Evolutionary conservation across 2,113 vertebrate genomes (phyloP).

Genomic region (Melospiza georgiana): DNA sequence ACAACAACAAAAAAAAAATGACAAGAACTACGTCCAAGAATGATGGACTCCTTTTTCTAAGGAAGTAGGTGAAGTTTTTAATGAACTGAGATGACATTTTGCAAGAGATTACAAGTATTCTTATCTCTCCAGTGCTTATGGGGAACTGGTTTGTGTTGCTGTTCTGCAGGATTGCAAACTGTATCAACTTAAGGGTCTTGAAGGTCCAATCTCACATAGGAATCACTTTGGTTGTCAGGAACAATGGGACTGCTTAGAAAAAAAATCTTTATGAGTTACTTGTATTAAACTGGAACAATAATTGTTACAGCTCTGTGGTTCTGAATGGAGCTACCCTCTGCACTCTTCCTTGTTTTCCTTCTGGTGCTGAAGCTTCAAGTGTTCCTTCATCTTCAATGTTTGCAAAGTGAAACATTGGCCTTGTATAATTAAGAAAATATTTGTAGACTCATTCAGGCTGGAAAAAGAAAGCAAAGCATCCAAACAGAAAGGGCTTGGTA

Average conservation of each 20-base stretch:
- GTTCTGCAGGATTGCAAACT: constrained; percentile 48
- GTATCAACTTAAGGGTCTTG: not conserved
- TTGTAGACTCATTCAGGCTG: constrained; percentile 65
- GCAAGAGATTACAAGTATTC: not conserved
- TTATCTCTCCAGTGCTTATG: not conserved
- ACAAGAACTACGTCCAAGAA: not conserved
- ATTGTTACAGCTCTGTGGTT: constrained; percentile 63
- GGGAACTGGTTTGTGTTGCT: constrained; percentile 19
- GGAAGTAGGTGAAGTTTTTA: not conserved
- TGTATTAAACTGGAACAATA: constrained; percentile 67
- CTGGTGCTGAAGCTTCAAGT: constrained; percentile 79
- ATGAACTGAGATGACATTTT: not conserved
- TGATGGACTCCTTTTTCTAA: constrained; percentile 5
- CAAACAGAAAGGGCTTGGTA: constrained; percentile 25
- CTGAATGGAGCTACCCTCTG: constrained; percentile 60
- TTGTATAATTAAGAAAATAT: constrained; percentile 55
- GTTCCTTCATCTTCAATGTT: constrained; percentile 70
- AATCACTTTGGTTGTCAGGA: constrained; percentile 62
- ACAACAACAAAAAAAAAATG: not conserved
- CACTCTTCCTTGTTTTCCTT: constrained; percentile 66
- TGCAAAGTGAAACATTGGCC: constrained; percentile 64
- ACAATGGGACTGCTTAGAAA: constrained; percentile 41
- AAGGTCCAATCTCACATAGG: constrained; percentile 23
- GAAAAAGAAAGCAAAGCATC: constrained; percentile 41
- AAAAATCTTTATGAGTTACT: constrained; percentile 48